phyloP scores from a whole-genome alignment of 1,140 invertebrate genomes.

The Xylocopa sonorina region DNA sequence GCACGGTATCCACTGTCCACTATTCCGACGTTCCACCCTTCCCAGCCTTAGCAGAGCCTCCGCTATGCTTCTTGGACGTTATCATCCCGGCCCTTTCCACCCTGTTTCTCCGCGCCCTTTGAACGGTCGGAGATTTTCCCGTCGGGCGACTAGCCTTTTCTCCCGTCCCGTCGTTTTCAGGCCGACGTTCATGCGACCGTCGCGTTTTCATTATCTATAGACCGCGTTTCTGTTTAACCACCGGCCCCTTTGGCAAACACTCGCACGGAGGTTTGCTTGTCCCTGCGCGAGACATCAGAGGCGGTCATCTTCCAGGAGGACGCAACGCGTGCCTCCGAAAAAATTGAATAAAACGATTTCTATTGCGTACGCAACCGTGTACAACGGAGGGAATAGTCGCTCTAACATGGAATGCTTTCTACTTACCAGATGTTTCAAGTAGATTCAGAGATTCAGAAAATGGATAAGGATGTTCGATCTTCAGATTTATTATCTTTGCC shows the following conservation, averaged over 20 bases:
- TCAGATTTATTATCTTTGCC: no score
- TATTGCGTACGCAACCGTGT: no score
- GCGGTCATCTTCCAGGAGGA: slow-evolving; percentile 47
- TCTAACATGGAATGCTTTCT: no score
- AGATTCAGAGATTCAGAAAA: no score
- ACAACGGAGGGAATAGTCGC: no score
- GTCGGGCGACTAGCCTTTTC: slow-evolving; percentile 22
- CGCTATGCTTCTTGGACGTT: not conserved
- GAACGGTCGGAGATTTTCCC: slow-evolving; percentile 8
- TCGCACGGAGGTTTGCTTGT: slow-evolving; percentile 55
- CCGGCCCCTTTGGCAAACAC: slow-evolving; percentile 68
- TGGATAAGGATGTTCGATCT: no score
- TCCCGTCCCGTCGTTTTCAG: not conserved
- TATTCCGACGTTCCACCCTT: not conserved
- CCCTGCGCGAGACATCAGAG: slow-evolving; percentile 38
- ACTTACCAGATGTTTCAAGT: no score
- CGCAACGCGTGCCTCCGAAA: not conserved
- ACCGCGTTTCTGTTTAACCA: slow-evolving; percentile 69
- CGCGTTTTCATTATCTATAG: slow-evolving; percentile 66
- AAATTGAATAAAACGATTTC: slow-evolving; percentile 18
- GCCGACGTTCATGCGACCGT: slow-evolving; percentile 35
- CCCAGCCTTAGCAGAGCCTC: not conserved
- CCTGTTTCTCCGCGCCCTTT: not conserved
- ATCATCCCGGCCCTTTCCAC: not conserved
- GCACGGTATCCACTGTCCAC: no score